A percentile compares a stretch with the other conserved stretches of the same genome.
Evolutionary conservation across 53 echinoderm and acorn worm species (phyloP).

Genomic region (Arbacia lixula): DNA sequence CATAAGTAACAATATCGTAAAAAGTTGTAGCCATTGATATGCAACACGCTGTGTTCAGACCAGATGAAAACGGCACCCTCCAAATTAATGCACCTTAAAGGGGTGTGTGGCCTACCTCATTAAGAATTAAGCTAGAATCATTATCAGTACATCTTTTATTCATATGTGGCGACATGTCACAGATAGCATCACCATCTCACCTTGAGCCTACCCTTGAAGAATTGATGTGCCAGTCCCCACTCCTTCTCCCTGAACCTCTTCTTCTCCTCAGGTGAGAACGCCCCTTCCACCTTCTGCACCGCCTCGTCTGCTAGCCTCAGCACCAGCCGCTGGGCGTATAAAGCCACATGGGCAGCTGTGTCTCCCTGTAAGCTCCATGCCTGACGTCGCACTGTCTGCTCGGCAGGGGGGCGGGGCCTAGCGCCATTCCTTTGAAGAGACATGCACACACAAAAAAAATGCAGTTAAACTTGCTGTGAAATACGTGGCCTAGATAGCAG

Average conservation of each 20-base stretch:
- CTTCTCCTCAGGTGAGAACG: constrained; percentile 18
- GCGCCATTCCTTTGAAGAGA: constrained; percentile 44
- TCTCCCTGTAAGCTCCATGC: constrained; percentile 73
- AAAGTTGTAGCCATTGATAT: too few species aligned
- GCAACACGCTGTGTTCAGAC: too few species aligned
- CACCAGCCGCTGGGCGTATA: constrained; percentile 67
- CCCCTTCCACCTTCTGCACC: constrained; percentile 69
- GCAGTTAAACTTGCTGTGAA: neutral
- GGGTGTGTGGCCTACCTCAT: too few species aligned
- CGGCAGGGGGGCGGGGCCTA: constrained; percentile 41
- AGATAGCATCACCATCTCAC: too few species aligned
- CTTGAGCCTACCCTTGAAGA: constrained; percentile 5
- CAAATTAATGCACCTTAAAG: too few species aligned
- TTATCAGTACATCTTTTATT: too few species aligned
- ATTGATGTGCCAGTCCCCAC: constrained; percentile 45
- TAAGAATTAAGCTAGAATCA: too few species aligned
- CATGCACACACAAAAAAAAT: too few species aligned
- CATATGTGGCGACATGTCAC: too few species aligned
- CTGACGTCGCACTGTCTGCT: constrained; percentile 58
- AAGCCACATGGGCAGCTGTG: constrained; percentile 55
- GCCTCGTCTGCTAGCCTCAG: constrained; percentile 80
- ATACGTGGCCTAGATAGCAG: too few species aligned
- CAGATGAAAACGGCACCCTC: too few species aligned
- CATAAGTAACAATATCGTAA: too few species aligned
- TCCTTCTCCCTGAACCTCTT: constrained; percentile 60